Evolutionary conservation across 2,888 invertebrate species (phyloP).

Genomic region (Diaphora mendica): DNA sequence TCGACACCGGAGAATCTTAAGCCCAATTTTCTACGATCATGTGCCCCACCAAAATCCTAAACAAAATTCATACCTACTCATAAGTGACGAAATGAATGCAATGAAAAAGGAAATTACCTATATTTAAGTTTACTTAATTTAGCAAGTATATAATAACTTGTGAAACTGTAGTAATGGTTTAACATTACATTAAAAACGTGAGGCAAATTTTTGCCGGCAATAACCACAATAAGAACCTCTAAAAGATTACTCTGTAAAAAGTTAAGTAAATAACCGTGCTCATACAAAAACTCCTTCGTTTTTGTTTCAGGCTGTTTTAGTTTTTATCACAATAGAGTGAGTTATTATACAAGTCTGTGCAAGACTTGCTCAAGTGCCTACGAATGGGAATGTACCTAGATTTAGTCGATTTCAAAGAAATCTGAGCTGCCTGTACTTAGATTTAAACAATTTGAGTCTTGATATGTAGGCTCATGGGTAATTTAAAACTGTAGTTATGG

Average conservation of each 20-base stretch:
- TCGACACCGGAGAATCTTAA: too few relatives aligned
- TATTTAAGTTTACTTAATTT: background rate
- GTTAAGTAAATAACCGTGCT: background rate
- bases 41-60: too few relatives aligned
- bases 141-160: background rate
- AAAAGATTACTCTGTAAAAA: background rate
- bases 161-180: background rate
- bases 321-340: background rate
- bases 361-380: background rate
- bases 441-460: background rate
- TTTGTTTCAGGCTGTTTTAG: background rate
- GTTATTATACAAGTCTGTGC: background rate
- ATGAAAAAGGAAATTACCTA: background rate
- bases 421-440: background rate
- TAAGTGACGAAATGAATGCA: background rate
- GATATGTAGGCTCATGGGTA: background rate
- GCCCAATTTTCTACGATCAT: too few relatives aligned
- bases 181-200: background rate
- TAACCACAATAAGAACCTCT: background rate
- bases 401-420: background rate
- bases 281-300: background rate
- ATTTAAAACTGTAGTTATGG: background rate
- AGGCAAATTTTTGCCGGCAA: background rate
- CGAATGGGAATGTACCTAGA: background rate
- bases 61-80: background rate